A percentile compares a stretch with the other conserved stretches of the same genome.
These are phyloP conservation scores for Spilarctia lutea DNA, from an alignment of 2,888 invertebrate species.

Conservation along the genomic window DNA sequence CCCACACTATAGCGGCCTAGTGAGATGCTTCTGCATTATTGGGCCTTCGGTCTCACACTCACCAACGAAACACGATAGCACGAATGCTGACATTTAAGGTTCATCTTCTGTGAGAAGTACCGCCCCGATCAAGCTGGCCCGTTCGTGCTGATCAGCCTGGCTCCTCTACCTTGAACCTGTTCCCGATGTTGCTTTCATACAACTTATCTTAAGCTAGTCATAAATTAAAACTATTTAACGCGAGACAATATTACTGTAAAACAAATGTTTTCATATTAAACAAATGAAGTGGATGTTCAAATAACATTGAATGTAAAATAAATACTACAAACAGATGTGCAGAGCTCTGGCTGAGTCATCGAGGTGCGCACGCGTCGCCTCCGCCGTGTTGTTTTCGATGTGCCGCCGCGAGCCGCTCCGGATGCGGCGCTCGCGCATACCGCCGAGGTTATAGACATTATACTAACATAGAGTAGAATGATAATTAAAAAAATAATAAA, in stretches of 20 bases:
- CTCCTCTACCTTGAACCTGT: background rate
- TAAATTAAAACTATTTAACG: background rate
- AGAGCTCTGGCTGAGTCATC: constrained; percentile 52
- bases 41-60: too few relatives aligned
- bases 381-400: constrained; percentile 40
- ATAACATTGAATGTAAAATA: constrained; percentile 22
- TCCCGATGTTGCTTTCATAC: background rate
- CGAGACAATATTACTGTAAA: background rate
- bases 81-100: too few relatives aligned
- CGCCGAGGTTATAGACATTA: constrained; percentile 19
- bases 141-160: too few relatives aligned
- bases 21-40: too few relatives aligned
- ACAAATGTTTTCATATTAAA: background rate
- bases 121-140: too few relatives aligned
- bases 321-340: constrained; percentile 37
- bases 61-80: too few relatives aligned
- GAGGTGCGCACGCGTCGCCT: constrained; percentile 47
- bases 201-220: background rate
- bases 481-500: background rate
- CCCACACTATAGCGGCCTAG: too few relatives aligned
- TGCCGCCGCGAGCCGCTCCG: constrained; percentile 41
- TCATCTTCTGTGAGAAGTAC: too few relatives aligned
- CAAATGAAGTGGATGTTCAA: constrained; percentile 4
- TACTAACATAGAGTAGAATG: constrained; percentile 23
- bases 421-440: constrained; percentile 53